Evolutionary conservation across 1,140 invertebrate species (phyloP), one percentile per base, ranked within the genome.

Genomic region (Leptoteleia sp.): DNA sequence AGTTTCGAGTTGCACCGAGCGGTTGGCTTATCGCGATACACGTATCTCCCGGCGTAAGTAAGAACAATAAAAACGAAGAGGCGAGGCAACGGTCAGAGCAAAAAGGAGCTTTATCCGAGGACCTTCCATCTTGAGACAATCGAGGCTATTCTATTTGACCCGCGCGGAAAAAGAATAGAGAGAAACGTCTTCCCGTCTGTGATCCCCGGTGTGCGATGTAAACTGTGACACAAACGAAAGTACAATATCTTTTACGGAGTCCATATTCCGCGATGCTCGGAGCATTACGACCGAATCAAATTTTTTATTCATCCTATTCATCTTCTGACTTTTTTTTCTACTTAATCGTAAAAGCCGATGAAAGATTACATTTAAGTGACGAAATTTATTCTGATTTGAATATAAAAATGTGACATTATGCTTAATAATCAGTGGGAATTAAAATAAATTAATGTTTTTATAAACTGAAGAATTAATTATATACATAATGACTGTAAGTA

Each of bases 71-170:
- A 67, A 59, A 31, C 52, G 71, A 52, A 61, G 43, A 38, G 40
- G 7, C 48, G 13, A 48, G 38, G 40, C 42, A 73, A 43, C 9
- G 12, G 50, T 42, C 50, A 35, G 42, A 65, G 19, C 37, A 62
- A 59, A 77, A 65, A 59, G 42, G 31, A 59, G 38, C 13, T 48
- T 76, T 76, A 76, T 76, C 72, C 61, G 25, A 59, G 16, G 61
- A 65, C 52, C 52, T 75, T 59, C 59, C 71, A 65, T 75, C 71
- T 75, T 57, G 71, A 59, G 71, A 73, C 70, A 73, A 72, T 72
- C 47, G 67, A 45, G 55, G n/a, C 48, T n/a, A 55, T 70, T 37
- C 37, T 16, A 43, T 57, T 65, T 52, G 48, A 43, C 29, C 50
- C 35, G 16, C 27, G 29, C 11, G 48, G 25, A 33, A 48, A 50